Base-by-base conservation (phyloP, 2,113 vertebrate genomes). In the Perccottus glenii region DNA sequence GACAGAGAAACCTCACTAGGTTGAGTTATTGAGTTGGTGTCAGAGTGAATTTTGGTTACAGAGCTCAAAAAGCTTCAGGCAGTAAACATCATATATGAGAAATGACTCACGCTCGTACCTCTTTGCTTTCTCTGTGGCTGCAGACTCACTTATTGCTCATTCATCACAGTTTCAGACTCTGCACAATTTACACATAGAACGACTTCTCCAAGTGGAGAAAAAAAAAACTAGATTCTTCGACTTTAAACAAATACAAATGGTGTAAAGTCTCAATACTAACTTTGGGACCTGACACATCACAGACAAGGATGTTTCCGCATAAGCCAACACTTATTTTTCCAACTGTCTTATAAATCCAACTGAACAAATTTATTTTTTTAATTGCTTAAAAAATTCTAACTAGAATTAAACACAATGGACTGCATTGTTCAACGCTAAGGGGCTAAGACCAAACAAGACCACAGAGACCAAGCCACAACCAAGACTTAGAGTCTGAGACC, bases 1-100 rank as follows among this genome's bases (percentile, higher is more conserved):
- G 33, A 36, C 44, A 8, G 45, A 19, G 62, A 71, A 69, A 44
- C 2, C 36, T 51, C 53, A 42, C 68, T 11, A 49, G 76, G 78
- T 75, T 80, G 82, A 85, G 77, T 81, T 83, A 80, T 73, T 47
- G 73, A 61, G 59, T 45, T 5, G 62, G 73, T 86, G 86, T 86
- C 84, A 78, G 32, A 49, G 48, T 77, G 50, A 71, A 86, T 82
- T 82, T 86, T 75, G 77, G 74, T 81, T 78, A 81, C 72, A 78
- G 79, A 4, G 56, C 67, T 86, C 47, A 68, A n/a, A 83, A 55
- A 75, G 84, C 81, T 83, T 6, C 11, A 4, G 80, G 84, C 82
- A 53, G 76, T 67, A 78, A 73, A 48, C 78, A 57, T 70, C 68
- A 64, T 15, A 1, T 55, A 49, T 76, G 81, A 83, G 55, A 16